Evolutionary conservation across 2,113 vertebrate species (phyloP).

Genomic region (Leptosomus discolor): DNA sequence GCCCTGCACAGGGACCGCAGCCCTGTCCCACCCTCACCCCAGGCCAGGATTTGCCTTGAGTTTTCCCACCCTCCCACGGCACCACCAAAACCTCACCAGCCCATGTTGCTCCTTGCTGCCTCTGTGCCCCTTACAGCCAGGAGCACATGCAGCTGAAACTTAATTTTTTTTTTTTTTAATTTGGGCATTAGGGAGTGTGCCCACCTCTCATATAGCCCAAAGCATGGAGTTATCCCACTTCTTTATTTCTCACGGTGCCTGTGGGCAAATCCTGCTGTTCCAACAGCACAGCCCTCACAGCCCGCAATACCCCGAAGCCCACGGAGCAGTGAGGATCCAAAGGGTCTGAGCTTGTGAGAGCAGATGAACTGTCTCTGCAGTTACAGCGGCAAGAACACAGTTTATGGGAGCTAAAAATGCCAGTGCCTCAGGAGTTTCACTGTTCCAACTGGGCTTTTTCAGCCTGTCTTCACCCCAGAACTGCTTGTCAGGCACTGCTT

Average conservation of each 20-base stretch:
- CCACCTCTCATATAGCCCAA: neutral
- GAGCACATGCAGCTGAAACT: neutral
- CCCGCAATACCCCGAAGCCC: neutral
- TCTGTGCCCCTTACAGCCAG: neutral
- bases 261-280: neutral
- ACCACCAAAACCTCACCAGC: neutral
- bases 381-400: neutral
- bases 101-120: neutral
- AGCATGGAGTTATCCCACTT: neutral
- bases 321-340: neutral
- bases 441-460: neutral
- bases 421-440: neutral
- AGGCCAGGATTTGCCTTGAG: neutral
- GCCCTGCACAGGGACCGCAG: neutral
- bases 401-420: neutral
- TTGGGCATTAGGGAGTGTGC: neutral
- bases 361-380: neutral
- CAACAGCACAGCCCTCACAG: neutral
- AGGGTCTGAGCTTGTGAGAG: fast-evolving
- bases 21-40: neutral
- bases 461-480: neutral
- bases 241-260: neutral
- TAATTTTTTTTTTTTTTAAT: neutral
- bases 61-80: neutral
- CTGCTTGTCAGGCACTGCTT: neutral